Evolutionary conservation across 1,140 invertebrate species (phyloP).

Genomic region (Amphibalanus amphitrite): DNA sequence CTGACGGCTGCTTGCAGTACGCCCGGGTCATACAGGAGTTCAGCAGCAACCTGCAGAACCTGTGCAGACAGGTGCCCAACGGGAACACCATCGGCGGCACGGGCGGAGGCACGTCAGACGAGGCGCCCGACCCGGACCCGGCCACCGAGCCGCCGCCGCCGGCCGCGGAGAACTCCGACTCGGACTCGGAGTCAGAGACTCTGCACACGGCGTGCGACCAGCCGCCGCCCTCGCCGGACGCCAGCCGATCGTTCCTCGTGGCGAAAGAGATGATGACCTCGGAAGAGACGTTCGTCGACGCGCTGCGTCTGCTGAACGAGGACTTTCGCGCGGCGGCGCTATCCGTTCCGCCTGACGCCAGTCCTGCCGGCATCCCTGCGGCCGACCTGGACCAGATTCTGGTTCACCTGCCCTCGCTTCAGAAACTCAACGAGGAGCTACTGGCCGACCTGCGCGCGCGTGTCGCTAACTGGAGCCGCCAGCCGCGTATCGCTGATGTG

Average conservation of each 20-base stretch:
- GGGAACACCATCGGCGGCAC: neutral
- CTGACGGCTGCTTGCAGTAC: neutral
- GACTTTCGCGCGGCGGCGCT: constrained; percentile 36
- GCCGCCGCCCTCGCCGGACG: neutral
- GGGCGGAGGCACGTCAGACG: constrained; percentile 1
- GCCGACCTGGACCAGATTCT: constrained; percentile 38
- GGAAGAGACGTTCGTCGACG: constrained; percentile 49
- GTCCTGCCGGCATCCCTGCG: constrained; percentile 24
- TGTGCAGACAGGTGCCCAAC: neutral
- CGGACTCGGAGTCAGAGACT: constrained; percentile 14
- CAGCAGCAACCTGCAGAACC: neutral
- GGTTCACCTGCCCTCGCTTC: constrained; percentile 37
- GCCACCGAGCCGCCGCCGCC: constrained; percentile 3
- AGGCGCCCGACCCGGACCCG: constrained; percentile 6
- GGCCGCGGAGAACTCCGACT: neutral
- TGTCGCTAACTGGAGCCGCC: constrained; percentile 39
- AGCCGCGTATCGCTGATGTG: constrained; percentile 47
- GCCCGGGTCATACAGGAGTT: neutral
- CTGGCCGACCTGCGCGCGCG: constrained; percentile 42
- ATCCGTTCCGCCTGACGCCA: constrained; percentile 6
- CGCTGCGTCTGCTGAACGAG: constrained; percentile 45
- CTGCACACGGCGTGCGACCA: neutral
- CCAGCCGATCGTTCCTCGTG: constrained; percentile 30
- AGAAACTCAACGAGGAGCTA: constrained; percentile 44
- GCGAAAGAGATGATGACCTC: constrained; percentile 49